Evolutionary conservation across 2,888 invertebrate species (phyloP), one percentile per base, ranked within the genome.

Genomic region (Sarcophaga carnaria): DNA sequence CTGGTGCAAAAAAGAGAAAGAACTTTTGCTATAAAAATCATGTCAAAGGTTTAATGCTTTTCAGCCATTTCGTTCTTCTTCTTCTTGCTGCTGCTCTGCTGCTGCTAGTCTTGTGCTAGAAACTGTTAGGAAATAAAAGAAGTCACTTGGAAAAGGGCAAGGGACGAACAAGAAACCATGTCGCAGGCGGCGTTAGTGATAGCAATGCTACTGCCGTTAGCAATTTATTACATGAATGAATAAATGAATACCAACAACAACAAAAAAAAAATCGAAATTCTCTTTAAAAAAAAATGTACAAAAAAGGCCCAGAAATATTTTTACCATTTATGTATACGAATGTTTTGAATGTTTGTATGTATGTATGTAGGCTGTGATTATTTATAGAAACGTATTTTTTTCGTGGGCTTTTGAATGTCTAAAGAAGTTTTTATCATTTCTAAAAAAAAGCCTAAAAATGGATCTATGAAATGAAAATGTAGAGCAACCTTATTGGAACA

Each of bases 191-290:
- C 20, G 47, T 47, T 72, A 27, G 20, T 71, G 72, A 54, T 81
- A 69, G 45, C 37, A 37, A 10, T 37, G 27, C 54, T 62, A 63
- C 49, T 83, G 80, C 86, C 72, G 77, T 63, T 77, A 80, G 72
- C 83, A 80, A 77, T 83, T 86, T 83, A 47, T 83, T 78, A 83
- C 86, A 83, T 86, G 83, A 86, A 80, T 80, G 83, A 67, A 6
- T 69, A 77, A 60, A 74, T 80, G 54, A 37, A 62, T 27, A 27
- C n/a, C n/a, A 70, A 20, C 1, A 37, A 8, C 8, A 37, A 14
- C 0, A 3, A 54, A 12, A 54, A 54, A 12, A 54, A 59, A 45
- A 37, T 37, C 27, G 27, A 27, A 27, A 27, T 27, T 27, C 10
- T 49, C 49, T 14, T 14, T n/a, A 17, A 69, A 54, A 37, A 49